Evolutionary conservation across 2,797 vertebrate species (phyloP), one percentile per base, ranked within the genome.

Genomic region (Epinephelus coioides): DNA sequence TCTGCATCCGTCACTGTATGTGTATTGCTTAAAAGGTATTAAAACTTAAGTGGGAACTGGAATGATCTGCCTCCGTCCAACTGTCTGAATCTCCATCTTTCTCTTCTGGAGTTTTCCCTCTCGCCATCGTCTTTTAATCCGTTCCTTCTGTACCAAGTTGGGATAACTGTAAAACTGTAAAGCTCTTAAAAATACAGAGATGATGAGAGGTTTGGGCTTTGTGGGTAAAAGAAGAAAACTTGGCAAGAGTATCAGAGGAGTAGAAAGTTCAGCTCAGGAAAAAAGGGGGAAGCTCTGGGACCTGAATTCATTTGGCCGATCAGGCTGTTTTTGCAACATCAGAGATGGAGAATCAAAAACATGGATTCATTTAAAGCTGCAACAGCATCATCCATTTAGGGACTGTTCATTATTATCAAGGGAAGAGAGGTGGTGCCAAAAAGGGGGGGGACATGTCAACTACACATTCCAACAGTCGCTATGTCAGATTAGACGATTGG

Each of bases 111-210:
- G 3, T 89, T 88, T 80, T 69, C 61, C 38, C 21, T 61, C 46
- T 62, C 34, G 30, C 76, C 34, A 46, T 80, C 34, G 69, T 73
- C 60, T n/a, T 77, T 23, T 84, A 78, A 84, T 89, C 83, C 83
- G 59, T 65, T 60, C 27, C 75, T 19, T 79, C 68, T 66, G 65
- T 6, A 50, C 40, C 6, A 61, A 71, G 13, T 47, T 70, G 44
- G 40, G 11, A 11, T 68, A 79, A 78, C 17, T 55, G 43, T 76
- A 84, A 82, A 79, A 78, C 14, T 55, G 43, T 76, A 84, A 82
- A 82, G 81, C 76, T 83, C 62, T 82, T 66, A 23, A 78, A 70
- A 85, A 81, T 38, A 15, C 1, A 77, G 44, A 9, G 13, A 79
- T 25, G 76, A 53, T 2, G 18, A 72, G 76, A 77, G 63, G 76